phyloP scores from a whole-genome alignment of 2,113 vertebrate genomes.

The Hepsetus odoe region DNA sequence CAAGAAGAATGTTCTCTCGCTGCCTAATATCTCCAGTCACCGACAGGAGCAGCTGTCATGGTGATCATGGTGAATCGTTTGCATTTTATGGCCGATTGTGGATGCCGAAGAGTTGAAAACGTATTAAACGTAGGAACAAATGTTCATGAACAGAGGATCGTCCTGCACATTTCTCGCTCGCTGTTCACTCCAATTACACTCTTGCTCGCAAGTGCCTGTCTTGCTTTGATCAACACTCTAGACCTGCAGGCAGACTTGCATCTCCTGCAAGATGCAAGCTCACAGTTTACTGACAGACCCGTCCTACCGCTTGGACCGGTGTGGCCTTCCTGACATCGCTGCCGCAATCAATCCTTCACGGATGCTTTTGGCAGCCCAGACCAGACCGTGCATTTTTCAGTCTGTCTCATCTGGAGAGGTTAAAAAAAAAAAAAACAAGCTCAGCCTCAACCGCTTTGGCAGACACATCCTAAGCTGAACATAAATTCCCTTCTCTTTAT shows the following conservation, averaged over 20 bases:
- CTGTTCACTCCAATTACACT: constrained; percentile 11
- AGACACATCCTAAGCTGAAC: constrained; percentile 58
- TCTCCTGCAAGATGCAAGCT: not conserved
- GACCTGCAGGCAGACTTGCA: not conserved
- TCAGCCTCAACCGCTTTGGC: constrained; percentile 51
- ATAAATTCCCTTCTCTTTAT: constrained; percentile 64
- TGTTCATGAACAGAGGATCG: not conserved
- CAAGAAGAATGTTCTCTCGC: too few relatives aligned
- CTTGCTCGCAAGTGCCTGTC: not conserved
- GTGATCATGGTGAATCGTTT: too few relatives aligned
- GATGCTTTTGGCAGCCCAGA: constrained; percentile 6
- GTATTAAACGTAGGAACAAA: too few relatives aligned
- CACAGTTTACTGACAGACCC: not conserved
- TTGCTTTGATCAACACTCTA: not conserved
- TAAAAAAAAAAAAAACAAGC: not conserved
- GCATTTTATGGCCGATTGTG: too few relatives aligned
- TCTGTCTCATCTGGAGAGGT: constrained; percentile 32
- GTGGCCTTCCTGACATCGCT: constrained; percentile 55
- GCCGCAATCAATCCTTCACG: constrained; percentile 62
- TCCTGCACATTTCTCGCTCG: not conserved
- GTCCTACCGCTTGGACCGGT: constrained; percentile 4
- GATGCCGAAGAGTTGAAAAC: too few relatives aligned
- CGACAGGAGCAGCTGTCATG: too few relatives aligned
- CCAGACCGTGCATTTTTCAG: constrained; percentile 57
- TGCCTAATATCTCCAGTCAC: too few relatives aligned